These are phyloP conservation scores for Paradoxurus hermaphroditus DNA, from an alignment of 2,113 vertebrate genomes.

Conservation along the genomic window DNA sequence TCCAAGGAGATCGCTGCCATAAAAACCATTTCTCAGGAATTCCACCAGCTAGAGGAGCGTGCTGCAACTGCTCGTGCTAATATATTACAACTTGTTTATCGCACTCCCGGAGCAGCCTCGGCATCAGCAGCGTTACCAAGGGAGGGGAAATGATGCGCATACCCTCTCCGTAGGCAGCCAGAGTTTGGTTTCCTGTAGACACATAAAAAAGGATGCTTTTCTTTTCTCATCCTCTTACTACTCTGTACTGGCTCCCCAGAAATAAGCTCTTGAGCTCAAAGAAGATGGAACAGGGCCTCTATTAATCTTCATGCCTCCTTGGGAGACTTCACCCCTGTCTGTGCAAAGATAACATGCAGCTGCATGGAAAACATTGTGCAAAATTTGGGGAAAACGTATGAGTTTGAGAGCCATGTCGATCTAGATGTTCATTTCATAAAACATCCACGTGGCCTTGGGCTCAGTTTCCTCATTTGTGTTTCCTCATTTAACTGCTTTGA, in stretches of 20 bases:
- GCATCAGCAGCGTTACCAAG: slow-evolving; percentile 31
- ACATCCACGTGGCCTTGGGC: background rate
- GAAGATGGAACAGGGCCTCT: background rate
- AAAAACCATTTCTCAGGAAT: slow-evolving; percentile 78
- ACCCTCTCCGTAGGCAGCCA: slow-evolving; percentile 22
- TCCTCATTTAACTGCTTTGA: background rate
- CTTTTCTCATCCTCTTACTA: background rate
- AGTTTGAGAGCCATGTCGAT: background rate
- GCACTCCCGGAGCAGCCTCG: slow-evolving; percentile 56
- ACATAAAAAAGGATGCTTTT: background rate
- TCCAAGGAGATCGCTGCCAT: slow-evolving; percentile 72
- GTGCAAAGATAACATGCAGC: background rate
- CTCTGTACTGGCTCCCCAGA: background rate
- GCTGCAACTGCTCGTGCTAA: slow-evolving; percentile 67
- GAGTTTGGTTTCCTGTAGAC: slow-evolving; percentile 24
- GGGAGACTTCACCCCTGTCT: background rate
- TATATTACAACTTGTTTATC: slow-evolving; percentile 80
- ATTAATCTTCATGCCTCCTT: background rate
- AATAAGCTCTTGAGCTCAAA: background rate
- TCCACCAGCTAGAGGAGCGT: slow-evolving; percentile 62
- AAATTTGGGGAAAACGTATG: background rate
- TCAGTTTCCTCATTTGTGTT: background rate
- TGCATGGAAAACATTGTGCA: background rate
- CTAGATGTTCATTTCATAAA: background rate
- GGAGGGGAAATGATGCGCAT: slow-evolving; percentile 62